These are phyloP conservation scores for Bujurquina vittata DNA, from an alignment of 2,113 vertebrate species.

Conservation along the genomic window DNA sequence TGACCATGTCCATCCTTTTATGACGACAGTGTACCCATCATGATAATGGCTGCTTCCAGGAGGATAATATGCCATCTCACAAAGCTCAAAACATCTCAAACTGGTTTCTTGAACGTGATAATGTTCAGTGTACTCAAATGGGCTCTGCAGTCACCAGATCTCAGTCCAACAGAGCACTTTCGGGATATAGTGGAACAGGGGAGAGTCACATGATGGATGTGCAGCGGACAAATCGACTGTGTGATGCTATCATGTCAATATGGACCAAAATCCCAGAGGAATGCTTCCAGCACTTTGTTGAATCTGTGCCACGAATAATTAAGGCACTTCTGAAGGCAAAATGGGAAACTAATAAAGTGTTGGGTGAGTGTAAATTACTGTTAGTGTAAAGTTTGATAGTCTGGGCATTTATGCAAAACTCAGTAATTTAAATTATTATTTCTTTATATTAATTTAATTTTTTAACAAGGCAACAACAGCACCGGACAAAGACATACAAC, in stretches of 20 bases:
- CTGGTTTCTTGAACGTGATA: not conserved
- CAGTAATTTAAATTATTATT: constrained; percentile 13
- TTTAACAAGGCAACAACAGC: too few species aligned
- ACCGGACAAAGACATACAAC: too few species aligned
- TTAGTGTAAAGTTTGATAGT: not conserved
- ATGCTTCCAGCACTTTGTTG: too few species aligned
- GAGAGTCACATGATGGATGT: not conserved
- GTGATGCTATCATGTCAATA: too few species aligned
- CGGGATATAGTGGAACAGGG: not conserved
- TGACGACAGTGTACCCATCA: not conserved
- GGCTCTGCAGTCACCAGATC: not conserved
- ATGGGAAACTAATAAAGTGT: not conserved
- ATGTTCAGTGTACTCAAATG: not conserved
- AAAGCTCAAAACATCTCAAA: not conserved
- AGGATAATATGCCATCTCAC: too few species aligned
- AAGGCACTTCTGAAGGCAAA: not conserved
- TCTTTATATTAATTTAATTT: too few species aligned
- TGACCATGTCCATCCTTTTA: not conserved
- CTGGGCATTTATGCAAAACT: not conserved
- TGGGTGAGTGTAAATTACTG: not conserved
- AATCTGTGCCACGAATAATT: not conserved
- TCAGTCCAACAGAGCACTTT: not conserved
- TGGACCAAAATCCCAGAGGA: too few species aligned
- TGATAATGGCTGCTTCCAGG: not conserved
- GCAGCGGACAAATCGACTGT: not conserved